Evolutionary conservation across 1,140 invertebrate genomes (phyloP).

Genomic region (Pachyrhynchus sulphureomaculatus): DNA sequence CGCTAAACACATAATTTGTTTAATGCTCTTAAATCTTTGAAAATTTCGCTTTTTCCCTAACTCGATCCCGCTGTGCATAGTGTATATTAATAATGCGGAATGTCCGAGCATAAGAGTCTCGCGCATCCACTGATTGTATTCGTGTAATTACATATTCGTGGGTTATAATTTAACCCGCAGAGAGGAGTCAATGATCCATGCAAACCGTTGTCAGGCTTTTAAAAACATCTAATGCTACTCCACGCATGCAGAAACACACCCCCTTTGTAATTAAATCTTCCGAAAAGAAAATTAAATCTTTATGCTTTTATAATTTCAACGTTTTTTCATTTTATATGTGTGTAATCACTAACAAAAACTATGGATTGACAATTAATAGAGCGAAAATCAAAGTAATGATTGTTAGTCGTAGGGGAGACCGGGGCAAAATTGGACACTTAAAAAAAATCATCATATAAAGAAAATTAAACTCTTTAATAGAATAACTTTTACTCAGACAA

Average conservation of each 20-base stretch:
- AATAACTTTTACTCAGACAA: too few species aligned
- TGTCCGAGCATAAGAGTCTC: constrained; percentile 48
- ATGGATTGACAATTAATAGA: too few species aligned
- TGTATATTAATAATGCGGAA: constrained; percentile 50
- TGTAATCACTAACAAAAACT: too few species aligned
- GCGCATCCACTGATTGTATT: constrained; percentile 51
- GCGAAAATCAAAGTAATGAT: too few species aligned
- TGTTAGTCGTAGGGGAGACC: too few species aligned
- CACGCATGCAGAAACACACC: constrained; percentile 35
- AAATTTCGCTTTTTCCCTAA: neutral
- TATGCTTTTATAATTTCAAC: constrained; percentile 9
- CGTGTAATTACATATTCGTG: constrained; percentile 51
- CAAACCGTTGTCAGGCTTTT: constrained; percentile 45
- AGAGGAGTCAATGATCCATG: constrained; percentile 48
- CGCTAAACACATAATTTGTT: too few species aligned
- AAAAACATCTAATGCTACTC: constrained; percentile 41
- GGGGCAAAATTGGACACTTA: too few species aligned
- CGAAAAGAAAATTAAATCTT: constrained; percentile 22
- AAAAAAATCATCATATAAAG: too few species aligned
- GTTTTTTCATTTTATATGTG: too few species aligned
- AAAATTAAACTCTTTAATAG: too few species aligned
- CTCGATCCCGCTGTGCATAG: constrained; percentile 20
- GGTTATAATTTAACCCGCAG: constrained; percentile 49
- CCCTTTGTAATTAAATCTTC: constrained; percentile 30
- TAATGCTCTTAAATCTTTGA: too few species aligned